phyloP scores from a whole-genome alignment of 1,140 invertebrate genomes.

The Daktulosphaira vitifoliae region DNA sequence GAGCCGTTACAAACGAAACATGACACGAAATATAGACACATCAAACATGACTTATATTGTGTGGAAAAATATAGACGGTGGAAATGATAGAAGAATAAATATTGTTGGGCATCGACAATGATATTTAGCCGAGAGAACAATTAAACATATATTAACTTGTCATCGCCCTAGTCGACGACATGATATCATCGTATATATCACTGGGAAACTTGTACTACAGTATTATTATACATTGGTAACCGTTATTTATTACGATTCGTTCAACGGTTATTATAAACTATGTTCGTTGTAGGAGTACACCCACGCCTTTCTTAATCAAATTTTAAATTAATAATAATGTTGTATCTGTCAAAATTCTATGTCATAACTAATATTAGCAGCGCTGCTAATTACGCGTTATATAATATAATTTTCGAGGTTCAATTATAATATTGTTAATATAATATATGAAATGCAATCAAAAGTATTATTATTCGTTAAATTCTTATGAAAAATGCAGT shows the following conservation, averaged over 20 bases:
- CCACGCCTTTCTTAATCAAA: too few species aligned
- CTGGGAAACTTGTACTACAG: not conserved
- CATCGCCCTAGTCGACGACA: constrained; percentile 1
- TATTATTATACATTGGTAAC: not conserved
- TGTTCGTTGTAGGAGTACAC: too few species aligned
- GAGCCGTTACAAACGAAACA: not conserved
- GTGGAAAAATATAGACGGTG: not conserved
- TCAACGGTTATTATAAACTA: too few species aligned
- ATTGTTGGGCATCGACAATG: not conserved
- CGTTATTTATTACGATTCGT: not conserved
- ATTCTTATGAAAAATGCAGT: too few species aligned
- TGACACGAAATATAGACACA: not conserved
- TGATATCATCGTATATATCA: not conserved
- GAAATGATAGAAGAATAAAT: not conserved
- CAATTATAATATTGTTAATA: too few species aligned
- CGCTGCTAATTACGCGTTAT: too few species aligned
- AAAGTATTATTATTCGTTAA: too few species aligned
- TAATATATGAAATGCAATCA: too few species aligned
- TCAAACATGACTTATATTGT: constrained; percentile 5
- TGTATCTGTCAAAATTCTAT: too few species aligned
- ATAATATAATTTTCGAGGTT: too few species aligned
- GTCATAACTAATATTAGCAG: too few species aligned
- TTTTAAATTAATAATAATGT: too few species aligned
- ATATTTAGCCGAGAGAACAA: not conserved
- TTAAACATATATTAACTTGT: constrained; percentile 28